Evolutionary conservation across 2,888 invertebrate genomes (phyloP), one percentile per base, ranked within the genome.

Genomic region (Phaedon cochleariae): DNA sequence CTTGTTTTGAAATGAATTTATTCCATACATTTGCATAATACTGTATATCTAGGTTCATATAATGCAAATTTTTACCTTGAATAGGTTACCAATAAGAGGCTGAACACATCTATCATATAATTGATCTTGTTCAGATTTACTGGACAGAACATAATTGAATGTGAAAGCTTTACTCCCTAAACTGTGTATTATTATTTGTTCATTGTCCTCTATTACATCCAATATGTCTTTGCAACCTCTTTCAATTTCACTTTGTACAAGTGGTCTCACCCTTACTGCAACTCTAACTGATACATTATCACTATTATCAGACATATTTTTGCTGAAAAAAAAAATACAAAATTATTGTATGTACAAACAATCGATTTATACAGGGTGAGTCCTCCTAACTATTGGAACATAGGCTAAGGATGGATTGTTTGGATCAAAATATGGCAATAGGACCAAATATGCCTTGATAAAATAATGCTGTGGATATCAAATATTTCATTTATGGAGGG

Each of bases 141-240:
- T 87, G 21, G 89, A 86, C 75, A 94, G 94, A 0, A 94, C 94
- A 86, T 91, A 89, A 81, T 96, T 96, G 77, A 90, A 96, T 0
- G 94, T 93, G 73, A 94, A 96, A 0, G 90, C 86, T 69, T 92
- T 88, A 53, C 91, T 82, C 9, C 86, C 85, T 57, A 88, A 86
- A 20, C 61, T 59, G 57, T 62, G 70, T 1, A 95, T 87, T 59
- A 90, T 85, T 1, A 95, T 88, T 82, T 95, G 95, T 0, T 89
- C 88, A 62, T 88, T 85, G 0, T 87, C 87, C 0, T 87, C 79
- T 1, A 90, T 85, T 1, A 90, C 89, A 20, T 90, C 88, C 7
- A 96, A 85, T 68, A 94, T 91, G 64, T 87, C 86, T 64, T 90
- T 88, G 75, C 93, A 95, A 0, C 95, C 95, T 74, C 90, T 88